Conservation (phyloP, 2,797 vertebrate species). For the Phataginus tricuspis region DNA sequence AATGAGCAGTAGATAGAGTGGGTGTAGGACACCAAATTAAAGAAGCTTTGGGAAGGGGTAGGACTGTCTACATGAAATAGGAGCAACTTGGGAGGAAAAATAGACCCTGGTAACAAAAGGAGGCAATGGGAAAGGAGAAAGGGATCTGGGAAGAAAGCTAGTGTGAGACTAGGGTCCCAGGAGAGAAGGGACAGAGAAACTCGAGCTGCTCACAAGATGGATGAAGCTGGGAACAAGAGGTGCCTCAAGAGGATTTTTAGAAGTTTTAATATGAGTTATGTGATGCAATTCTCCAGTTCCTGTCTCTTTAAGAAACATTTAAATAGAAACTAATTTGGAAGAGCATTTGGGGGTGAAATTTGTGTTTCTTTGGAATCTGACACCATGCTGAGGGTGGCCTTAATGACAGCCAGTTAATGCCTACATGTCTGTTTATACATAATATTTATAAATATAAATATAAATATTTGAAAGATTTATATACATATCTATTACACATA, state of each 20-base stretch:
- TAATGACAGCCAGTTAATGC: not conserved
- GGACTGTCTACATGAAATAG: not conserved
- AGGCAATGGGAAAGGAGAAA: not conserved
- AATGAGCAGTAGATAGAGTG: not conserved
- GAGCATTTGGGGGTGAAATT: not conserved
- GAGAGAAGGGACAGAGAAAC: not conserved
- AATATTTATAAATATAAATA: not conserved
- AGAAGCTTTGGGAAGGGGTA: not conserved
- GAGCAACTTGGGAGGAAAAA: not conserved
- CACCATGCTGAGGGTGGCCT: not conserved
- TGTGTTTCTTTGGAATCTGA: not conserved
- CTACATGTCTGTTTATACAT: not conserved
- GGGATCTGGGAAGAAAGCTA: not conserved
- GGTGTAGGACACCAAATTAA: not conserved
- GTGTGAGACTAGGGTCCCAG: not conserved
- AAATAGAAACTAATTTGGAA: not conserved
- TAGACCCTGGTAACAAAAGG: not conserved
- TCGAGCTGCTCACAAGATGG: not conserved
- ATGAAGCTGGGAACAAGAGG: not conserved
- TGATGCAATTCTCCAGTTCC: not conserved
- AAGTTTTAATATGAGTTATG: not conserved
- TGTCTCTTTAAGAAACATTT: not conserved
- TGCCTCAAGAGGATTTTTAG: not conserved
- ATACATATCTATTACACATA: not conserved
- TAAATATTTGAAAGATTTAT: not conserved